These are phyloP conservation scores for Celastrina argiolus DNA, from an alignment of 2,888 invertebrate species.

Conservation along the genomic window DNA sequence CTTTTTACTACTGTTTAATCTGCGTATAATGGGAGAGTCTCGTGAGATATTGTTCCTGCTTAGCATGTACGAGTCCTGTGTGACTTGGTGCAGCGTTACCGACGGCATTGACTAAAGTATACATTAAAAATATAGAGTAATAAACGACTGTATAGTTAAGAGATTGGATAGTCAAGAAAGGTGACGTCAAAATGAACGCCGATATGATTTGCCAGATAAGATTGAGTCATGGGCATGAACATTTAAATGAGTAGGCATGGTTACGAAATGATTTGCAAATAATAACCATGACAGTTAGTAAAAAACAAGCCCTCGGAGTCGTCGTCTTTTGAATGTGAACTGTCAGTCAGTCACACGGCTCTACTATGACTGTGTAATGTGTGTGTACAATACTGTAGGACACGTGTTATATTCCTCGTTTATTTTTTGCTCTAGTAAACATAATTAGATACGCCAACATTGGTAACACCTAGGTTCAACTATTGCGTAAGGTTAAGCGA, in stretches of 20 bases:
- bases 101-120: not conserved
- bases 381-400: not conserved
- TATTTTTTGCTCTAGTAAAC: conserved; percentile 1
- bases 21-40: conserved; percentile 52
- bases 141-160: not conserved
- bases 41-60: conserved; percentile 48
- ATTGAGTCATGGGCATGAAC: not conserved
- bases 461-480: not conserved
- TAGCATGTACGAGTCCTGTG: not conserved
- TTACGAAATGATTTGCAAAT: conserved; percentile 6
- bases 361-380: not conserved
- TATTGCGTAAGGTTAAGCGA: not conserved
- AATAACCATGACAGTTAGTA: not conserved
- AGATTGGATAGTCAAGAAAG: not conserved
- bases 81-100: not conserved
- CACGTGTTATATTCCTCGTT: not conserved
- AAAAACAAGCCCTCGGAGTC: not conserved
- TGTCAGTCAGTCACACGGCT: not conserved
- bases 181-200: not conserved
- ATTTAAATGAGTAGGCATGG: not conserved
- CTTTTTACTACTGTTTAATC: conserved; percentile 74
- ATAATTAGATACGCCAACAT: not conserved
- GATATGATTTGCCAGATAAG: not conserved
- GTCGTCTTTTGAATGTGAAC: not conserved
- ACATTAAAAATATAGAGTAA: not conserved